A percentile compares a stretch with the other conserved stretches of the same genome.
These are phyloP conservation scores for Pherbina coryleti DNA, from an alignment of 2,888 invertebrate species.

Conservation along the genomic window DNA sequence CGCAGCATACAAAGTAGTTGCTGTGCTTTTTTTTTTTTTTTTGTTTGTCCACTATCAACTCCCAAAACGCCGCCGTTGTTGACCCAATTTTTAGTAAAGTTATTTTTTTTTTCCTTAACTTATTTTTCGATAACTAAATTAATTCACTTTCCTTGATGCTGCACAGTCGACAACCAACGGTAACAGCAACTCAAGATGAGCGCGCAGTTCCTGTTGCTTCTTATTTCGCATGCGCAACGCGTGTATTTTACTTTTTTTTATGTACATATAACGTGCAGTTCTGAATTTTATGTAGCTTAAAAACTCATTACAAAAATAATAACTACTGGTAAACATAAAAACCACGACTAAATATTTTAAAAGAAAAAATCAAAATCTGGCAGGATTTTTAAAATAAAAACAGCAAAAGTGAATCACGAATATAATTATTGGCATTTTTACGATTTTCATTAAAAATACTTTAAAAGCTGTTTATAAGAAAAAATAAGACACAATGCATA, in stretches of 20 bases:
- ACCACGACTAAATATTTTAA: not conserved
- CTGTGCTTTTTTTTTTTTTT: not conserved
- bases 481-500: too few relatives aligned
- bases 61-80: conserved; percentile 24
- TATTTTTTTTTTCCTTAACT: not conserved
- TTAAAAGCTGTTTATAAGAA: too few relatives aligned
- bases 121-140: conserved; percentile 15
- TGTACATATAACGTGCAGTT: not conserved
- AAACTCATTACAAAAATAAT: conserved; percentile 37
- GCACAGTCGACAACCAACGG: not conserved
- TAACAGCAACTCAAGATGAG: not conserved
- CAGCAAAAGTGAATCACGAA: not conserved
- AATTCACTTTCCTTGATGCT: conserved; percentile 35
- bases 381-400: not conserved
- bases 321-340: conserved; percentile 12
- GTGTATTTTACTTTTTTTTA: not conserved
- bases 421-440: not conserved
- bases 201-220: not conserved
- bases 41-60: conserved; percentile 6
- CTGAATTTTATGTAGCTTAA: not conserved
- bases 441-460: not conserved
- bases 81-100: conserved; percentile 29
- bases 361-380: not conserved
- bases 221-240: not conserved
- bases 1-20: conserved; percentile 44